A percentile compares a stretch with the other conserved stretches of the same genome.
Evolutionary conservation across 2,888 invertebrate genomes (phyloP).

Genomic region (Heteromurus nitidus): DNA sequence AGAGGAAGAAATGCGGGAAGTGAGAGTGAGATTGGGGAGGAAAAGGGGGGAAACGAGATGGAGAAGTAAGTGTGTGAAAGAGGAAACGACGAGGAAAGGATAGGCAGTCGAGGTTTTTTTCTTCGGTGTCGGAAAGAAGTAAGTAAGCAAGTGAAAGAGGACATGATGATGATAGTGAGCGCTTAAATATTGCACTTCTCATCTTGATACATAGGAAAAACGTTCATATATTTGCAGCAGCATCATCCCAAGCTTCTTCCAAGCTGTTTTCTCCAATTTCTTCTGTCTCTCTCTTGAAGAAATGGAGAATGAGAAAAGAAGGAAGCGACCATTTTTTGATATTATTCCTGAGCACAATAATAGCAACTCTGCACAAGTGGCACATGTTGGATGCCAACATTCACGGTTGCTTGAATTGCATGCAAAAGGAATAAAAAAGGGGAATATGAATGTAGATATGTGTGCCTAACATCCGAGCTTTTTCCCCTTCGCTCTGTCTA

Average conservation of each 20-base stretch:
- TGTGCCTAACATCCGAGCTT: no score
- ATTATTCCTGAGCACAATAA: constrained; percentile 41
- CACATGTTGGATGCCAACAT: constrained; percentile 48
- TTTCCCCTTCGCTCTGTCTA: neutral
- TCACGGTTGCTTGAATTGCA: constrained; percentile 43
- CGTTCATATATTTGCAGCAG: constrained; percentile 24
- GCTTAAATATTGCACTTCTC: constrained; percentile 63
- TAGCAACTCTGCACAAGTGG: constrained; percentile 23
- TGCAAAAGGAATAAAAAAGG: no score
- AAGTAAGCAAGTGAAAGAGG: constrained; percentile 56
- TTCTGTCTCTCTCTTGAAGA: neutral
- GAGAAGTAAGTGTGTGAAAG: constrained; percentile 20
- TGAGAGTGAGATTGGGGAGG: constrained; percentile 6
- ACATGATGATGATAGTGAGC: constrained; percentile 55
- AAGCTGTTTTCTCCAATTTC: neutral
- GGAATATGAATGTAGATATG: no score
- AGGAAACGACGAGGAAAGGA: constrained; percentile 39
- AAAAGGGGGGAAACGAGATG: constrained; percentile 4
- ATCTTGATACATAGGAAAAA: constrained; percentile 42
- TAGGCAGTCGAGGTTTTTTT: constrained; percentile 35
- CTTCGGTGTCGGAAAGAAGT: constrained; percentile 52
- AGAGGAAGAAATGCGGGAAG: neutral
- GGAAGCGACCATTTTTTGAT: constrained; percentile 7
- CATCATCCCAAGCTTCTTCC: neutral
- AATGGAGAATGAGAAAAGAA: neutral